Evolutionary conservation across 2,797 vertebrate species (phyloP), one percentile per base, ranked within the genome.

Genomic region (Apogon hyalosoma): DNA sequence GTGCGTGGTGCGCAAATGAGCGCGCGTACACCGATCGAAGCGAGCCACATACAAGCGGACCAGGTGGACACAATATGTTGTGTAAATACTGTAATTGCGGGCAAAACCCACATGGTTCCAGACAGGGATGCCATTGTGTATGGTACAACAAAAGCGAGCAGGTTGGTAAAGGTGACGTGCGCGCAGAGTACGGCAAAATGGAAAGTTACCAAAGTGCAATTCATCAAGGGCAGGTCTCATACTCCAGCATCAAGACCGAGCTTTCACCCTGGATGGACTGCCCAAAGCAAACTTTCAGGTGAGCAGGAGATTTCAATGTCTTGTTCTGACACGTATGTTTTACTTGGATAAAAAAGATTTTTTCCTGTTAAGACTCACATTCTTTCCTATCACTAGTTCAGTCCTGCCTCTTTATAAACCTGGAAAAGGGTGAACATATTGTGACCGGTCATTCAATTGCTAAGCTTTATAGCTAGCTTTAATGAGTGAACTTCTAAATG

Each of bases 171-270:
- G 68, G 67, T 53, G 74, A 11, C 68, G 3, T 45, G 28, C 59
- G 49, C 14, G 45, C 82, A 0, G 78, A 63, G 1, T 89, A 80
- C 7, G 79, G 83, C 57, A 85, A 79, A 73, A 55, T 79, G 88
- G 88, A 90, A 89, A 88, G 87, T 88, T 90, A 89, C 85, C 87
- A 71, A 66, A 83, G 79, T 66, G 67, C 63, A 6, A 10, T 58
- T 16, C 57, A 79, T 14, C 83, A 79, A 62, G 80, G 76, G 11
- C 84, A 84, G 10, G 74, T 11, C 61, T 41, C 69, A 50, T 82
- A 76, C 24, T 28, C 88, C 40, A 41, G 63, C 0, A 73, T 92
- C 81, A 93, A 92, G 82, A 86, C 60, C 2, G 92, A 93, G 9
- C 63, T 82, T 2, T 41, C 83, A 0, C 45, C 71, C 0, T 92